These are phyloP conservation scores for Dolomedes plantarius DNA, from an alignment of 2,888 invertebrate species.

Conservation along the genomic window DNA sequence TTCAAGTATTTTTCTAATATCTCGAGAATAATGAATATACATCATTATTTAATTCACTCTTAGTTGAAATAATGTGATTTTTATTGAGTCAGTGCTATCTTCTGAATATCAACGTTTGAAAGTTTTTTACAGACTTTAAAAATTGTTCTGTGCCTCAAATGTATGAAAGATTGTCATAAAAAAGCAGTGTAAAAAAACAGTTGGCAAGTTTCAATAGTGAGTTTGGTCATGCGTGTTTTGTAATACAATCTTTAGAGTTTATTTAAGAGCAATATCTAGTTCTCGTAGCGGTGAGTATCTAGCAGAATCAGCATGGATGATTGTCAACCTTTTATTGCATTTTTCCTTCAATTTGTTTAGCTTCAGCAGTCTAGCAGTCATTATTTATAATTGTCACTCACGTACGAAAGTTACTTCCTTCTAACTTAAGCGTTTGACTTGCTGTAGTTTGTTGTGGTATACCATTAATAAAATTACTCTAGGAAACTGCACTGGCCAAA, in stretches of 20 bases:
- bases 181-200: neutral
- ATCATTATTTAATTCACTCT: neutral
- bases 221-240: neutral
- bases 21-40: no score
- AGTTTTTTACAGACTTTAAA: neutral
- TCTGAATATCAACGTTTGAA: neutral
- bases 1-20: conserved; percentile 9
- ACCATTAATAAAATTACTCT: no score
- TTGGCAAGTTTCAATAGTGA: conserved; percentile 9
- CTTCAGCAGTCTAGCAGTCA: no score
- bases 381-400: no score
- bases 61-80: neutral
- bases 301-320: neutral
- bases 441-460: no score
- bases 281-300: neutral
- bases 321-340: neutral
- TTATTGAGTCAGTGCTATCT: neutral
- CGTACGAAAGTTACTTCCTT: no score
- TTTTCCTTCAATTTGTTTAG: no score
- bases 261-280: neutral
- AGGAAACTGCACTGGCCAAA: no score
- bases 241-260: neutral
- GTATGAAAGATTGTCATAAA: conserved; percentile 7
- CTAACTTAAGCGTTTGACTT: no score
- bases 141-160: conserved; percentile 16